Percentiles rank a stretch among this genome's conserved stretches.
phyloP scores from a whole-genome alignment of 1,140 invertebrate species.

The Homarus americanus region DNA sequence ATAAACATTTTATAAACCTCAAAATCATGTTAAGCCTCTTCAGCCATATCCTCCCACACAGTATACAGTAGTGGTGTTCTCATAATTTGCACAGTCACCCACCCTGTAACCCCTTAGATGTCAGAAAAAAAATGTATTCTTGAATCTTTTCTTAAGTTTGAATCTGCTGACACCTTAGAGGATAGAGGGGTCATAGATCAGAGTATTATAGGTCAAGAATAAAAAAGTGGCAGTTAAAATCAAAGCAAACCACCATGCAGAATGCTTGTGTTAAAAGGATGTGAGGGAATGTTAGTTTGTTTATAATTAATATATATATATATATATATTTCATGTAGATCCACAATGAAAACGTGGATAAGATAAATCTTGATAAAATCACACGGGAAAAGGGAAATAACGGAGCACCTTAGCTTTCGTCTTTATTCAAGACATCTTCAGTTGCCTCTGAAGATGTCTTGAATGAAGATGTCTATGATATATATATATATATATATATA shows the following conservation, averaged over 20 bases:
- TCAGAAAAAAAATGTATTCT: not conserved
- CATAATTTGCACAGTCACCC: constrained; percentile 15
- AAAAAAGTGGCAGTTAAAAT: not conserved
- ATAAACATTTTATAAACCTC: not conserved
- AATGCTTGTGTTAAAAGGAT: not conserved
- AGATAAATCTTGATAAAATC: no score
- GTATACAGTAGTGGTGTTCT: not conserved
- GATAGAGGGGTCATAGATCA: not conserved
- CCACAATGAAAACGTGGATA: no score
- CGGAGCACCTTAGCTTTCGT: no score
- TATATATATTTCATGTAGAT: no score
- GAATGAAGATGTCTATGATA: no score
- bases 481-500: no score
- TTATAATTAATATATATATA: not conserved
- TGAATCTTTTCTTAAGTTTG: not conserved
- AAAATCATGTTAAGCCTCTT: not conserved
- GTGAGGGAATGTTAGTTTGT: not conserved
- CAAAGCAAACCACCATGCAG: not conserved
- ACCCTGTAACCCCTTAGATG: constrained; percentile 16
- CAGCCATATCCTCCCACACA: constrained; percentile 35
- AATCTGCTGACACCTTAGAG: not conserved
- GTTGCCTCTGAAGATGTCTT: no score
- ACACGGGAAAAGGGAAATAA: no score
- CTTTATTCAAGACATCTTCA: no score
- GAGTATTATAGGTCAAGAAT: not conserved